Base-by-base conservation (phyloP, 2,113 vertebrate species). In the Daubentonia madagascariensis region DNA sequence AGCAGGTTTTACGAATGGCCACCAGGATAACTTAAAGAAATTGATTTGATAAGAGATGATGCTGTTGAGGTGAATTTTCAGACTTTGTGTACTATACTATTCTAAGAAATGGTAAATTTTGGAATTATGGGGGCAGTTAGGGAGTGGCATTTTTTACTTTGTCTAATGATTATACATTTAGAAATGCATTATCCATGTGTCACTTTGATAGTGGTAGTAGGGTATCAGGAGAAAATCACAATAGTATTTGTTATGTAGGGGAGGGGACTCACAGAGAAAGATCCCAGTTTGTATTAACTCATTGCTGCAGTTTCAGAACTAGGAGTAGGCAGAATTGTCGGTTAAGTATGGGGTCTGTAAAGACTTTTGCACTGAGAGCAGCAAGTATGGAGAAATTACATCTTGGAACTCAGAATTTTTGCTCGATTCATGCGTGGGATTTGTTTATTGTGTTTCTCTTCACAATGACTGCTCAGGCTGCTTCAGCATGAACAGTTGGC, bases 371-470 rank as follows among this genome's bases (percentile, higher is more conserved):
- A 40, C 48, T 30, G 17, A 96, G 57, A 93, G 22, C 50, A 81
- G 65, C 63, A 48, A 93, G n/a, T 25, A 28, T 25, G 16, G 54
- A 73, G 25, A 93, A 70, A 89, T 14, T 52, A 57, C 45, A 63
- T 85, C 73, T 89, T 65, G 84, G 83, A 94, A 89, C 54, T 96
- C 35, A 14, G 75, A 91, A 75, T 75, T 73, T 84, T 75, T 83
- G 68, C 87, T 65, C 57, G 68, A 89, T 94, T 96, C 85, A n/a
- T 92, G 43, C 13, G 45, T 70, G 37, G 79, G 79, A 87, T 96
- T 96, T 97, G 83, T 97, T 97, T 95, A 88, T 96, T 93, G 83
- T 97, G 93, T 86, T 91, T 94, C 95, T 93, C 67, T 94, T 67
- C 68, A 95, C 89, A 94, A 43, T 92, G 86, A 96, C 92, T 93